phyloP scores from a whole-genome alignment of 2,797 vertebrate genomes.

The Platalea minor region DNA sequence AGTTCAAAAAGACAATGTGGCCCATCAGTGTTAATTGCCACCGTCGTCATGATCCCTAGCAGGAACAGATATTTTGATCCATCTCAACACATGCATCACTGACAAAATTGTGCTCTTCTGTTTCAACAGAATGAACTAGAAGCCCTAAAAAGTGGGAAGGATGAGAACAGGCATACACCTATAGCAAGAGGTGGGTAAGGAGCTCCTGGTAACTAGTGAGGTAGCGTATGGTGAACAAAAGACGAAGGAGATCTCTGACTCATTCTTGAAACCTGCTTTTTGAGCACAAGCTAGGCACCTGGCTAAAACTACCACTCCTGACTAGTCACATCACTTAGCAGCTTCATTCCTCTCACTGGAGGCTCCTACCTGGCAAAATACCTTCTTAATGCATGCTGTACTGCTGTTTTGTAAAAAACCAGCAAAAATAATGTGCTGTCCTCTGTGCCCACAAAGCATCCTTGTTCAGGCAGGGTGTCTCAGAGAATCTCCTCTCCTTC shows the following conservation, averaged over 20 bases:
- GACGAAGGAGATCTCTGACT: background rate
- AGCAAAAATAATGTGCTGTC: background rate
- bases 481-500: background rate
- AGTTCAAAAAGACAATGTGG: background rate
- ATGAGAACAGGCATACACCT: background rate
- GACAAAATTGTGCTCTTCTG: background rate
- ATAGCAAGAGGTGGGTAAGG: background rate
- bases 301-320: background rate
- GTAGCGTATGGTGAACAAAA: background rate
- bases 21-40: background rate
- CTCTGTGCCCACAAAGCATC: background rate
- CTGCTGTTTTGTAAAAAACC: background rate
- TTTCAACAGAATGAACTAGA: background rate
- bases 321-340: background rate
- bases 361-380: background rate
- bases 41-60: background rate
- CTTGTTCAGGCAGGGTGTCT: background rate
- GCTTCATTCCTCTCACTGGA: background rate
- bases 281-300: background rate
- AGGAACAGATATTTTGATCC: background rate
- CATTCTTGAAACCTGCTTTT: background rate
- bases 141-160: background rate
- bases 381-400: background rate
- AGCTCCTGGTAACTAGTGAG: background rate
- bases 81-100: background rate